Conservation (phyloP, 2,113 vertebrate species). For the Tychaedon coryphoeus region DNA sequence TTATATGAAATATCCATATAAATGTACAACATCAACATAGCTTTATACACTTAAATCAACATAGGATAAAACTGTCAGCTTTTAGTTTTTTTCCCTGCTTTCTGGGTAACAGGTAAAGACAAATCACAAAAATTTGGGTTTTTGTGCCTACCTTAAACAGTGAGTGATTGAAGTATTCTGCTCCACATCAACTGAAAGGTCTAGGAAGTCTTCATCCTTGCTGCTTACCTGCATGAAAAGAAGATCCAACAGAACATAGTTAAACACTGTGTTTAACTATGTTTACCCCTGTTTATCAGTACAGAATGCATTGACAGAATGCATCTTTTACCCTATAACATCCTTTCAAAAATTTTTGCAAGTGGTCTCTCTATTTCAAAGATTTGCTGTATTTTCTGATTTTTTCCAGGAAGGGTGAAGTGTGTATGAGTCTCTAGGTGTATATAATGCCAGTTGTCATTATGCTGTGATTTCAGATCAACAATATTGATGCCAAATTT, state of each 20-base stretch:
- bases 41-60: not conserved
- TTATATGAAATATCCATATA: not conserved
- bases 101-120: not conserved
- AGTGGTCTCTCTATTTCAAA: not conserved
- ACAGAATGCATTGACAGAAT: not conserved
- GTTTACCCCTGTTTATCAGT: not conserved
- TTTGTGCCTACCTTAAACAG: slow-evolving; percentile 76
- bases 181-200: slow-evolving; percentile 85
- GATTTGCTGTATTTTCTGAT: not conserved
- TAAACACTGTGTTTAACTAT: not conserved
- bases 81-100: not conserved
- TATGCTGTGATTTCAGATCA: not conserved
- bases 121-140: not conserved
- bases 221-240: slow-evolving; percentile 78
- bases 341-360: not conserved
- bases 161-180: slow-evolving; percentile 87
- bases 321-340: not conserved
- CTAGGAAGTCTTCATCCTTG: slow-evolving; percentile 87
- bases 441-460: not conserved
- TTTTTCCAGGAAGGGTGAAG: not conserved
- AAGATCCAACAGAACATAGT: not conserved
- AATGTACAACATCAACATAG: not conserved
- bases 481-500: not conserved
- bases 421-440: not conserved
- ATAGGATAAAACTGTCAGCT: not conserved